These are phyloP conservation scores for Papilio polytes DNA, from an alignment of 1,140 invertebrate species.

Conservation along the genomic window DNA sequence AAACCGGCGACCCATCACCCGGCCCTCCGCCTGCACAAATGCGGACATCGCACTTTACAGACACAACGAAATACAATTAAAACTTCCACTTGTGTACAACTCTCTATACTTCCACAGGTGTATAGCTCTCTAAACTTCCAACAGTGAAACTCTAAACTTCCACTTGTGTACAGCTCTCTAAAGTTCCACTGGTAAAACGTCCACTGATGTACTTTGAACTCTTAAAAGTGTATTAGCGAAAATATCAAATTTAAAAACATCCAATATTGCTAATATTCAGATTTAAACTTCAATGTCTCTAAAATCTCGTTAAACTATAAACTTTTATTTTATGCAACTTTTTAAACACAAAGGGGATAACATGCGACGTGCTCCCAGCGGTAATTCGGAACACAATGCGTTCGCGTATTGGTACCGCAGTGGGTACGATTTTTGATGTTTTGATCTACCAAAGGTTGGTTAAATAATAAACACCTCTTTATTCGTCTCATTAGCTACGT, in stretches of 20 bases:
- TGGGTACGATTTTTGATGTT: not conserved
- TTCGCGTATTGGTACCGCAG: not conserved
- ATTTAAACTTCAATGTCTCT: not conserved
- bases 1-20: slow-evolving; percentile 81
- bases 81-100: not conserved
- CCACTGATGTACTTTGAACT: not conserved
- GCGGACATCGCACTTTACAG: slow-evolving; percentile 49
- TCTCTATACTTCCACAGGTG: not conserved
- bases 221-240: too few species aligned
- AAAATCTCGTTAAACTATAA: not conserved
- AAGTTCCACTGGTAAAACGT: not conserved
- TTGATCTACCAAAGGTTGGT: slow-evolving; percentile 12
- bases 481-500: not conserved
- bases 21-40: slow-evolving; percentile 73
- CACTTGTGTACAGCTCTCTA: not conserved
- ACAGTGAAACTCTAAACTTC: not conserved
- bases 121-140: not conserved
- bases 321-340: not conserved
- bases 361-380: not conserved
- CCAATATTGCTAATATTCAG: not conserved
- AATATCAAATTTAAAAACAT: too few species aligned
- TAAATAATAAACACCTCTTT: slow-evolving; percentile 15
- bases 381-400: slow-evolving; percentile 3
- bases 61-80: not conserved
- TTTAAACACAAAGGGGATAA: not conserved